Conservation (phyloP, 2,888 invertebrate genomes). For the Cryptus armator region DNA sequence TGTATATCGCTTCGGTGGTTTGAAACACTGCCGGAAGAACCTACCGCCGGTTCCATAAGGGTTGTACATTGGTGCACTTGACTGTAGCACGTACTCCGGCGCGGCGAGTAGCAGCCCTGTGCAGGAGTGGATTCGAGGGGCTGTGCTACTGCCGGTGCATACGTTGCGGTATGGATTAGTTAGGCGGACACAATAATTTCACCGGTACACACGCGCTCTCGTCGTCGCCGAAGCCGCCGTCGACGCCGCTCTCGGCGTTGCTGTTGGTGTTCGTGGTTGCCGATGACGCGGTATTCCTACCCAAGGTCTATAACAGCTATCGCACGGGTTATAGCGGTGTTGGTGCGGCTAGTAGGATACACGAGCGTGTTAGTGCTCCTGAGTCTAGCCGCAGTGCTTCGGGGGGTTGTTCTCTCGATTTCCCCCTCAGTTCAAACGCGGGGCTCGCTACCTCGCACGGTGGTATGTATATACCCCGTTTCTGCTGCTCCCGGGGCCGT, state of each 20-base stretch:
- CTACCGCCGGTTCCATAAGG: conserved; percentile 56
- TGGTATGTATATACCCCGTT: conserved; percentile 28
- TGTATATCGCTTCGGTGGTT: conserved; percentile 51
- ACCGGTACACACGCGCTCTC: conserved; percentile 70
- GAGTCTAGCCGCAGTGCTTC: conserved; percentile 70
- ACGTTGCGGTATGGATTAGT: conserved; percentile 83
- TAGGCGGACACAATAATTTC: conserved; percentile 83
- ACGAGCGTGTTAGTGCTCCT: conserved; percentile 56
- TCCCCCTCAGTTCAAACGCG: conserved; percentile 51
- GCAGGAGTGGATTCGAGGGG: conserved; percentile 57
- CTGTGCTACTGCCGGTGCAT: conserved; percentile 72
- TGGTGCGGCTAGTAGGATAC: conserved; percentile 27
- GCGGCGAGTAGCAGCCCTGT: conserved; percentile 75
- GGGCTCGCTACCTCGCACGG: conserved; percentile 2
- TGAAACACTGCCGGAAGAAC: conserved; percentile 63
- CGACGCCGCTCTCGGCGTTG: conserved; percentile 53
- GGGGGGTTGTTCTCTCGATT: conserved; percentile 67
- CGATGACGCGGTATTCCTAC: conserved; percentile 64
- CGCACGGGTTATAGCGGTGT: conserved; percentile 18
- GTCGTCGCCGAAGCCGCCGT: conserved; percentile 67
- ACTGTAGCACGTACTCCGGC: conserved; percentile 82
- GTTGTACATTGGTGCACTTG: conserved; percentile 79
- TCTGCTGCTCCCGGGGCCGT: conserved; percentile 18
- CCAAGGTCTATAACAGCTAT: conserved; percentile 4
- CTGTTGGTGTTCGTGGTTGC: conserved; percentile 64